phyloP scores from a whole-genome alignment of 2,797 vertebrate species.

The Sebastes itinus region DNA sequence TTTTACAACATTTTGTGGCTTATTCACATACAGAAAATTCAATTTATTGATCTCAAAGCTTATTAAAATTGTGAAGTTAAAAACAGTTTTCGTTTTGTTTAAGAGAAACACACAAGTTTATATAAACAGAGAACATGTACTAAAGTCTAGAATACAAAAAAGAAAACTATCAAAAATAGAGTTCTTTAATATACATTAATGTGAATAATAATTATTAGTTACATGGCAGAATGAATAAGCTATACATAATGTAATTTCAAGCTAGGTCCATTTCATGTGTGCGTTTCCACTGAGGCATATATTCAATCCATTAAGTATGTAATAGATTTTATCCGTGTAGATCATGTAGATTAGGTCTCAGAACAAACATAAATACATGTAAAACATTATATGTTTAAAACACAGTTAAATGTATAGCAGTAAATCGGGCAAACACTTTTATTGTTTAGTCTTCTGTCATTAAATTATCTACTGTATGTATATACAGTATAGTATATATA shows the following conservation, averaged over 20 bases:
- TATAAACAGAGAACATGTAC: conserved; percentile 9
- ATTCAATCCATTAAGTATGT: not conserved
- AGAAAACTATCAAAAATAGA: conserved; percentile 71
- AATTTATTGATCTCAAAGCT: conserved; percentile 18
- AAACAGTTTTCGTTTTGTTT: not conserved
- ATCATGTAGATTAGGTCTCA: not conserved
- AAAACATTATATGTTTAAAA: conserved; percentile 6
- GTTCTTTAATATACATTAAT: conserved; percentile 61
- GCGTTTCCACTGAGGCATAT: conserved; percentile 28
- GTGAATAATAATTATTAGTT: conserved; percentile 45
- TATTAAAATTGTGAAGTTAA: conserved; percentile 18
- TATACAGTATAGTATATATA: not conserved
- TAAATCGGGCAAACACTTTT: conserved; percentile 9
- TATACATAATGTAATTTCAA: conserved; percentile 31
- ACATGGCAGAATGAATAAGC: conserved; percentile 31
- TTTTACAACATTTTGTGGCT: conserved; percentile 31
- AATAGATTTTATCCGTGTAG: not conserved
- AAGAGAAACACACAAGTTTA: conserved; percentile 16
- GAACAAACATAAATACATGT: conserved; percentile 46
- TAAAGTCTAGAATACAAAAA: conserved; percentile 24
- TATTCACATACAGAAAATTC: conserved; percentile 34
- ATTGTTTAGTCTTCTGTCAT: conserved; percentile 17
- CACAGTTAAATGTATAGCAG: conserved; percentile 5
- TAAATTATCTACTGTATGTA: not conserved
- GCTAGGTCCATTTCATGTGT: conserved; percentile 41